phyloP scores from a whole-genome alignment of 2,888 invertebrate species.

The Diadegma fenestrale region DNA sequence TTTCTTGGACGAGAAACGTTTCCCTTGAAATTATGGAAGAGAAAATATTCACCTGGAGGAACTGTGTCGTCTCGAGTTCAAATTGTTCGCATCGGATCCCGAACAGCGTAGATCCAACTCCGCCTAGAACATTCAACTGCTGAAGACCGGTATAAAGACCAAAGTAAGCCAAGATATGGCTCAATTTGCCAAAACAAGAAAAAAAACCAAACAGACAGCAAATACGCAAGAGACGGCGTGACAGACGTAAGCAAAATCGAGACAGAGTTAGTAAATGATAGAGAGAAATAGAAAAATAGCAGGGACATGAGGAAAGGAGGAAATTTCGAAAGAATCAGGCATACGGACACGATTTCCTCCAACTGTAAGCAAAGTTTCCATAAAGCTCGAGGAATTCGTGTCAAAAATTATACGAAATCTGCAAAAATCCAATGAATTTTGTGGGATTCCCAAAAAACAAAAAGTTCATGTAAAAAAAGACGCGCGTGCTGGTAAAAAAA shows the following conservation, averaged over 20 bases:
- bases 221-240: background rate
- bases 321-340: background rate
- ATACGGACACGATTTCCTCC: constrained; percentile 60
- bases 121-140: constrained; percentile 82
- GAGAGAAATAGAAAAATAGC: constrained; percentile 3
- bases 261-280: background rate
- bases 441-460: background rate
- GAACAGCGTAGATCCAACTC: constrained; percentile 82
- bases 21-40: constrained; percentile 41
- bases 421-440: background rate
- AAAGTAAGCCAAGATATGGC: constrained; percentile 14
- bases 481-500: constrained; percentile 11
- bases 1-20: background rate
- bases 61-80: constrained; percentile 77
- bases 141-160: constrained; percentile 77
- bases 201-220: constrained; percentile 30
- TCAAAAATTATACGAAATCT: background rate
- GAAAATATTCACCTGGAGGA: constrained; percentile 80
- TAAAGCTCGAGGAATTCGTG: constrained; percentile 61
- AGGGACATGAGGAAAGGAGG: background rate
- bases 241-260: constrained; percentile 16
- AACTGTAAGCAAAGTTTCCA: constrained; percentile 66
- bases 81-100: constrained; percentile 79
- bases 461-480: background rate
- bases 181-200: constrained; percentile 57